Evolutionary conservation across 1,140 invertebrate species (phyloP), one percentile per base, ranked within the genome.

Genomic region (Drosophila nannoptera): DNA sequence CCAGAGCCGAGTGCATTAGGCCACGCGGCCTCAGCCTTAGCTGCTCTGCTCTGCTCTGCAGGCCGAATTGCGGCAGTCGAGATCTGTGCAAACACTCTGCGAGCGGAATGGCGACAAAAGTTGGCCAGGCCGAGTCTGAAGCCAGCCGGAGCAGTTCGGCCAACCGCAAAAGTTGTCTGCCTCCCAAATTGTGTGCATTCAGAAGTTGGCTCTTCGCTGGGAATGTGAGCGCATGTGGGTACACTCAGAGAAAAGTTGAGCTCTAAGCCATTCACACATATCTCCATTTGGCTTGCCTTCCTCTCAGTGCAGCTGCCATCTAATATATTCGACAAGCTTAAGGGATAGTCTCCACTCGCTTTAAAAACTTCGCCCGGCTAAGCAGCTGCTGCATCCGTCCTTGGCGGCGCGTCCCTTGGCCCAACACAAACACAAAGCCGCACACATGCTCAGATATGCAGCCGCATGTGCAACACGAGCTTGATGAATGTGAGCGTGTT

Each of bases 41-140:
- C n/a, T n/a, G n/a, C n/a, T n/a, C n/a, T n/a, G n/a, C n/a, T n/a
- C 40, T 45, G 5, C 35, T 11, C 16, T 49, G 56, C 49, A 52
- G 48, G 59, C n/a, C 36, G 33, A 31, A 32, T 9, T 40, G 40
- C 29, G 42, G 29, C 12, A 60, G 55, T 54, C 40, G 52, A 78
- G 71, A 56, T 76, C 71, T 58, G 16, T 8, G 45, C 40, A 75
- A 75, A 64, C 72, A 78, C 71, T 56, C 43, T 8, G 32, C 12
- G 35, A 45, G 22, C 46, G 31, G 64, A 62, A 77, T 77, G 56
- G 32, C 2, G 6, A 38, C 31, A 32, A 65, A 69, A 69, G 52
- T 69, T 75, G 22, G 22, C 22, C 22, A 22, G 22, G 22, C 22
- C 22, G 22, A 22, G 22, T 22, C 22, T 22, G 22, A 2, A 1